These are phyloP conservation scores for Taurulus bubalis DNA, from an alignment of 2,113 vertebrate species.

Conservation along the genomic window DNA sequence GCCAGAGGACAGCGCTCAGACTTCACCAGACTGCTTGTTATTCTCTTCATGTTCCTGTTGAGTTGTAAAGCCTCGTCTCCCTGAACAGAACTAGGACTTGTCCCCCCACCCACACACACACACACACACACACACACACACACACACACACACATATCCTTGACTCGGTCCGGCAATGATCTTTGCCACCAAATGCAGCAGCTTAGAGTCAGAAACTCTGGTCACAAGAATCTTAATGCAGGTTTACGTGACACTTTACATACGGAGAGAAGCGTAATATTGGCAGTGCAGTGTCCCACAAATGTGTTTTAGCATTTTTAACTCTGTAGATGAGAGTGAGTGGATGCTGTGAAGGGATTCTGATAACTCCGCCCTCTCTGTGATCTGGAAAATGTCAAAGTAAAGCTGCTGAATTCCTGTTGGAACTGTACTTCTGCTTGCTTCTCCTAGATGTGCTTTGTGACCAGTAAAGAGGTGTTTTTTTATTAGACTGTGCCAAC, in stretches of 20 bases:
- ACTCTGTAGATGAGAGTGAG: constrained; percentile 10
- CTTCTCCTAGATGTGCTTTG: constrained; percentile 58
- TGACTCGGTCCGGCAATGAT: not conserved
- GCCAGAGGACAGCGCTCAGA: not conserved
- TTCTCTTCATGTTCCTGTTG: constrained; percentile 31
- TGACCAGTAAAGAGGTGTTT: constrained; percentile 36
- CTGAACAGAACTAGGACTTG: constrained; percentile 13
- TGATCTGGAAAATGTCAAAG: constrained; percentile 4
- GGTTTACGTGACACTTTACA: constrained; percentile 25
- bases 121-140: constrained; percentile 1
- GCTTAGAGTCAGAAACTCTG: constrained; percentile 6
- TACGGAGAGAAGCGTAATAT: constrained; percentile 25
- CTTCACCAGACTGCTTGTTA: constrained; percentile 37
- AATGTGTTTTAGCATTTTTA: constrained; percentile 84
- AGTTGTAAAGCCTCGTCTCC: constrained; percentile 25
- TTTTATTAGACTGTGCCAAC: constrained; percentile 67
- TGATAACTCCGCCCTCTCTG: constrained; percentile 23
- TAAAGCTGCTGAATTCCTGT: constrained; percentile 32
- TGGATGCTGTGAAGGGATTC: constrained; percentile 61
- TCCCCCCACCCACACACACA: not conserved
- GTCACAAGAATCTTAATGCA: constrained; percentile 6
- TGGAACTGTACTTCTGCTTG: constrained; percentile 49
- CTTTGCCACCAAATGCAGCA: not conserved
- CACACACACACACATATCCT: not conserved
- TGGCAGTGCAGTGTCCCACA: constrained; percentile 57